Base-by-base conservation (phyloP, 1,140 invertebrate genomes). In the Hycleus phaleratus region DNA sequence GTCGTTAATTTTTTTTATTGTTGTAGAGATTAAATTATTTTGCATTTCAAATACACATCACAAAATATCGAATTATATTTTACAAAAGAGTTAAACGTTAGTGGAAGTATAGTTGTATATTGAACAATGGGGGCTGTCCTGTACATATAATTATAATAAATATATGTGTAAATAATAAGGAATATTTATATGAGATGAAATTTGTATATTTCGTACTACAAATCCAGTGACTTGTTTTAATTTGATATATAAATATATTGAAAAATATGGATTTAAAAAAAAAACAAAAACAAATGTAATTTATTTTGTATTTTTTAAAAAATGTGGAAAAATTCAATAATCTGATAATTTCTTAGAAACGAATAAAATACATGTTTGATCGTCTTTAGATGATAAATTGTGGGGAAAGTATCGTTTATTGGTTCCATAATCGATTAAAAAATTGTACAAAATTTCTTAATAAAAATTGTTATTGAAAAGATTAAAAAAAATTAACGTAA, bases 371-470 rank as follows among this genome's bases (percentile, higher is more conserved):
- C 39, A 60, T 42, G 46, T 46, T 46, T 38, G 52, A 18, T 18
- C 32, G 11, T 26, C 25, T 11, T 25, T 8, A 39, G 4, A 45
- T 40, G 38, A 43, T 8, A 12, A 25, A 61, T 45, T 38, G n/a
- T 49, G 42, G 38, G 39, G 26, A 43, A 26, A 52, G 4, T 32
- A 7, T 51, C 60, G 59, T 57, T 62, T 49, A 65, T 62, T 66
- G 55, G 61, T 59, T 53, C 61, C 4, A 5, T 32, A 32, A 32
- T 5, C 32, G 32, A 32, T 32, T 32, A 7, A 32, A 54, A 52
- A 46, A 54, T 61, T 66, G 67, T 69, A 69, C 66, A 70, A 68
- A 69, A 68, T 68, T 71, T 68, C 64, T 46, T 68, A 68, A 64
- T 49, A 66, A 65, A 66, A 63, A 53, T 66, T 4, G 46, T 59